Percentiles rank a stretch among this genome's conserved stretches.
Conservation (phyloP, 2,888 invertebrate genomes). For the Cephus spinipes region DNA sequence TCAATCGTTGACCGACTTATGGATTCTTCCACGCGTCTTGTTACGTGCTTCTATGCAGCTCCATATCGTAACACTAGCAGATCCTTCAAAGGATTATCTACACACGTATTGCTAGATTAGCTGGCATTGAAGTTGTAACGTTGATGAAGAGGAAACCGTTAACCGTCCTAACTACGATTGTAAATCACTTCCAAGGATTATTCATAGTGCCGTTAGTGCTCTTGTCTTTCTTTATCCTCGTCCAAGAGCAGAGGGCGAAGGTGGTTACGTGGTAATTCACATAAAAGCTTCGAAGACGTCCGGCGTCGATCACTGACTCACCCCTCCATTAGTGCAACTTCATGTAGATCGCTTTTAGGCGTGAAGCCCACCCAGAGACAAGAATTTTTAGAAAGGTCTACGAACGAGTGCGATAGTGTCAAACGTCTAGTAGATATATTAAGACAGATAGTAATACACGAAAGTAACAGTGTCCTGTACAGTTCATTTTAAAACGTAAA, state of each 20-base stretch:
- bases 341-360: neutral
- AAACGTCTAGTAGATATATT: neutral
- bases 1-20: neutral
- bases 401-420: neutral
- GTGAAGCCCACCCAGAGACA: neutral
- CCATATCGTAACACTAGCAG: neutral
- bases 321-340: neutral
- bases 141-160: neutral
- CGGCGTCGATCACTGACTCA: neutral
- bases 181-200: neutral
- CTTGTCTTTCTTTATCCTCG: neutral
- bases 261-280: neutral
- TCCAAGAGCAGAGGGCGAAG: neutral
- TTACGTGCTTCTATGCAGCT: neutral
- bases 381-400: neutral
- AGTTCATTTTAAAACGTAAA: neutral
- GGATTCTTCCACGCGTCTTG: neutral
- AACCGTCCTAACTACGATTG: neutral
- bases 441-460: neutral
- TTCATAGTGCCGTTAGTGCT: neutral
- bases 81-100: neutral
- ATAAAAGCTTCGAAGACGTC: neutral
- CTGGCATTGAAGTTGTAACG: neutral
- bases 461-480: neutral
- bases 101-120: neutral